Evolutionary conservation across 2,113 vertebrate species (phyloP), one percentile per base, ranked within the genome.

Genomic region (Tretioscincus oriximinensis): DNA sequence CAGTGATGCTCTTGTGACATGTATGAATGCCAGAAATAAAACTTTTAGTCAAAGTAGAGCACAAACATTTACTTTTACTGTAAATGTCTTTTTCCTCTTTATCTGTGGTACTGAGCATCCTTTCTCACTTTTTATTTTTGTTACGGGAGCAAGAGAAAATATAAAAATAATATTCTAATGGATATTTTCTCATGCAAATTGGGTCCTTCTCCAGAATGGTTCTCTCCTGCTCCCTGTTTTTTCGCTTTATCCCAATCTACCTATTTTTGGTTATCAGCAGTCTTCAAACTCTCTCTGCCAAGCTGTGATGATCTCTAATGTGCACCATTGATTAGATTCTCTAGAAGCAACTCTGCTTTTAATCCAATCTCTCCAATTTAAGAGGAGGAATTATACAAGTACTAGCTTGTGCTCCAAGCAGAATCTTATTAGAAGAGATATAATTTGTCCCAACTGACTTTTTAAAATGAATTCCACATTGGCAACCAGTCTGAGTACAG

Each of bases 241-340:
- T 41, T 14, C 31, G 74, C 54, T 81, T 80, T 61, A 5, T 35
- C 79, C 63, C 31, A 85, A 81, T 78, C 18, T 73, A 11, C 11
- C 29, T 24, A 4, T 29, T n/a, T n/a, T 68, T 84, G 88, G 81
- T 76, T 82, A 82, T 1, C 65, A 82, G 1, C 72, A 78, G 26
- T 7, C 87, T 2, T 47, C 76, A 58, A 2, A 20, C 1, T 60
- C 71, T 7, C 26, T 69, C 24, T 87, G 74, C 70, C 77, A 80
- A 81, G 81, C 26, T 26, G 72, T 6, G 1, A 11, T 77, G 77
- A 4, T 51, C 76, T 81, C 87, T 77, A 71, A 80, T 9, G 31
- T n/a, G 35, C 63, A 24, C 24, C 54, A 20, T 54, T 77, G 63
- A 54, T 69, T 81, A 28, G 21, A 60, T 73, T 26, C 76, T 80